Evolutionary conservation across 2,113 vertebrate species (phyloP), one percentile per base, ranked within the genome.

Genomic region (Syrrhaptes paradoxus): DNA sequence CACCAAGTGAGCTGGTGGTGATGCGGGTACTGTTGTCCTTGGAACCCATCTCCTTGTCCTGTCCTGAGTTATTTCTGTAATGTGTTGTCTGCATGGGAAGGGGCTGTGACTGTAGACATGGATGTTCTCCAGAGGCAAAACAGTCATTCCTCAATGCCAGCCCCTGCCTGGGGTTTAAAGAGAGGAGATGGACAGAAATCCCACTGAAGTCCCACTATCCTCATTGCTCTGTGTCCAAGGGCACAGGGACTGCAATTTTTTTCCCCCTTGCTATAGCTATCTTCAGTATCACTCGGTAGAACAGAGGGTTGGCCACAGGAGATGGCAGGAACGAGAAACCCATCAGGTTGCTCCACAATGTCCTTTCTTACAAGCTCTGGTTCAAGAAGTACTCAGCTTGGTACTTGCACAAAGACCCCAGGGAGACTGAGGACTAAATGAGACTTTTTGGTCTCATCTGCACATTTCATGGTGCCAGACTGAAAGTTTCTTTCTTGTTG

Each of bases 231-330:
- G 12, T n/a, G 38, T 25, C 41, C 65, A 59, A 65, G 34, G 28
- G 6, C 19, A 26, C 15, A 32, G 22, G 11, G 12, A 31, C 26
- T 54, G 29, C 4, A 4, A 34, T 52, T 28, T 13, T 45, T 25
- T 45, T 28, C 17, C 25, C 11, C 24, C 17, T 34, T 2, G 1
- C n/a, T 80, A 4, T 21, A 22, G 38, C 17, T 63, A 9, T 19
- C 11, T 36, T 43, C 2, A 10, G 0, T n/a, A 61, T 59, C 12
- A 4, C 6, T 26, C 1, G 6, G 13, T 13, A 54, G 14, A 14
- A 19, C 45, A 71, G 22, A 32, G 20, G 18, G 13, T 41, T 1
- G 3, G 67, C 52, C 52, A 46, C 9, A 57, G 59, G 25, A n/a
- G 41, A 46, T n/a, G 11, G 25, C 16, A 71, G 24, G 52, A 75